These are phyloP conservation scores for Brienomyrus longianalis DNA, from an alignment of 2,113 vertebrate species.

Conservation along the genomic window DNA sequence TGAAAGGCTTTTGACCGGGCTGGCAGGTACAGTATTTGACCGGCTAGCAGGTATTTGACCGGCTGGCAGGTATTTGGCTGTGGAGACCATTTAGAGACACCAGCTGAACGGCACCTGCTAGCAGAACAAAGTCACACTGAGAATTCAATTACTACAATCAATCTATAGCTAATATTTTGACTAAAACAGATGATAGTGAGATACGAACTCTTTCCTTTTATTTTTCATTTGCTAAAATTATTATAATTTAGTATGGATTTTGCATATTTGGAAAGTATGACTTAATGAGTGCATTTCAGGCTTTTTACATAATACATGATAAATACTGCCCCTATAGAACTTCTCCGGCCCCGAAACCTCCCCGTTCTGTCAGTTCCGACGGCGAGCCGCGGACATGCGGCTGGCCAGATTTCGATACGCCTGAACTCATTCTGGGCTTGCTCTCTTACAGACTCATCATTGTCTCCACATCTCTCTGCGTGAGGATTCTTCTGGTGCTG, in stretches of 20 bases:
- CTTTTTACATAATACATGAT: constrained; percentile 25
- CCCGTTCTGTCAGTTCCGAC: constrained; percentile 29
- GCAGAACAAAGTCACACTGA: not conserved
- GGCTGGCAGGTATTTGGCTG: not conserved
- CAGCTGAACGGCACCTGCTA: not conserved
- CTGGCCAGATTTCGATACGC: constrained; percentile 25
- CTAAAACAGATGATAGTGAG: not conserved
- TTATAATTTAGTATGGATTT: not conserved
- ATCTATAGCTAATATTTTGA: not conserved
- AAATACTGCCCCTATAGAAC: constrained; percentile 6
- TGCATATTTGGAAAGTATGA: not conserved
- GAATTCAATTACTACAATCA: not conserved
- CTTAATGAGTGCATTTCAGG: constrained; percentile 1
- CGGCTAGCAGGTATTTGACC: not conserved
- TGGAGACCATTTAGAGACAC: not conserved
- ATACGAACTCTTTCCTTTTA: not conserved
- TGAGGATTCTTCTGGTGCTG: constrained; percentile 54
- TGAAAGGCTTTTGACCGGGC: constrained; percentile 19
- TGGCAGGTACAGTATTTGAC: no score
- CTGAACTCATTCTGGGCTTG: constrained; percentile 13
- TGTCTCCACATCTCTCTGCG: constrained; percentile 42
- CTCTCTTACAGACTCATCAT: constrained; percentile 47
- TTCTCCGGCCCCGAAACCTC: constrained; percentile 9
- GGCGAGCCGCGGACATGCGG: constrained; percentile 19
- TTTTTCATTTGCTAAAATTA: not conserved